A percentile compares a stretch with the other conserved stretches of the same genome.
phyloP scores from a whole-genome alignment of 2,113 vertebrate species.

The Syrrhaptes paradoxus region DNA sequence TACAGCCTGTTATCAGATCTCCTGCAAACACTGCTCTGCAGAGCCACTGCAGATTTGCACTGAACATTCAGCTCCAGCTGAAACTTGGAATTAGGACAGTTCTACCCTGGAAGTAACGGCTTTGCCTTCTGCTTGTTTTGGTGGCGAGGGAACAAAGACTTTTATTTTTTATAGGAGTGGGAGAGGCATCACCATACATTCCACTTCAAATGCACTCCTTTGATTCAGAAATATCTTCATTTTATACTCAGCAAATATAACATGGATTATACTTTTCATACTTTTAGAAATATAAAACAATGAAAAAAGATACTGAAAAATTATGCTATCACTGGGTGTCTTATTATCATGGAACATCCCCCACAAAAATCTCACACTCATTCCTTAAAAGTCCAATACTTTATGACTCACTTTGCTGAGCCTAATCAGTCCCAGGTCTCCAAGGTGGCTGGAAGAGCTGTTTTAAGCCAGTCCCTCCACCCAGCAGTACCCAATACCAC shows the following conservation, averaged over 20 bases:
- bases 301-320: neutral
- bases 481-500: neutral
- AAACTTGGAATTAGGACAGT: neutral
- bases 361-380: fast-evolving
- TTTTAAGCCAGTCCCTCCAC: neutral
- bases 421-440: neutral
- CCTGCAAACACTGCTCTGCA: neutral
- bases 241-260: neutral
- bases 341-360: neutral
- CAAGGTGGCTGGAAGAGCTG: neutral
- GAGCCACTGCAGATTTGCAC: neutral
- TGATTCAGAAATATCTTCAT: neutral
- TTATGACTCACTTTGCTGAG: neutral
- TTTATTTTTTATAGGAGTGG: neutral
- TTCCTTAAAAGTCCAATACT: neutral
- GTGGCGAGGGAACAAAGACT: too few species aligned
- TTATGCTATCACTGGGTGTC: fast-evolving
- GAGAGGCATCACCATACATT: neutral
- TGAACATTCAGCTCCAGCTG: neutral
- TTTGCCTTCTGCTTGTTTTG: neutral
- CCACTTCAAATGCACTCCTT: neutral
- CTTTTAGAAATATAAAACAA: neutral
- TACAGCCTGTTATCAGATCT: neutral
- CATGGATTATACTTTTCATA: neutral
- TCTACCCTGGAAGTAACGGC: neutral